Evolutionary conservation across 2,797 vertebrate species (phyloP).

Genomic region (Borostomias antarcticus): DNA sequence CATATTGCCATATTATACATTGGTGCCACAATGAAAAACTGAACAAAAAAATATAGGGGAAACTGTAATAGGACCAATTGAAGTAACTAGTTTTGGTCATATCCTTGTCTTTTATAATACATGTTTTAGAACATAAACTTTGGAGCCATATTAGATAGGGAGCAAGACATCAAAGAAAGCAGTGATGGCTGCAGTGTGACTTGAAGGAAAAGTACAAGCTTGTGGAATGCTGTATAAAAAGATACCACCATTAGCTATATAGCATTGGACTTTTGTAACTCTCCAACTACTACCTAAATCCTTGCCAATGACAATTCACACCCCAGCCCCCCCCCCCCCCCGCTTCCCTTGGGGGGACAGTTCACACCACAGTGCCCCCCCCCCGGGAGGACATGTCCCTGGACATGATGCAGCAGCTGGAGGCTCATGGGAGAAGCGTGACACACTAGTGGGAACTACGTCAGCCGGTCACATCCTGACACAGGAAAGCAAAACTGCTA

Average conservation of each 20-base stretch:
- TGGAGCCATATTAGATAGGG: constrained; percentile 79
- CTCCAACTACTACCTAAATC: constrained; percentile 25
- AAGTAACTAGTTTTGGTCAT: constrained; percentile 59
- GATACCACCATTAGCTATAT: constrained; percentile 36
- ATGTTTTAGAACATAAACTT: constrained; percentile 71
- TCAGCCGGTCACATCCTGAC: constrained; percentile 49
- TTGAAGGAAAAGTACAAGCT: constrained; percentile 31
- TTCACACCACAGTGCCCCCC: too few species aligned
- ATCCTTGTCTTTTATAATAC: constrained; percentile 61
- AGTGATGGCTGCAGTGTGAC: neutral
- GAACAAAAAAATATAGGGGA: constrained; percentile 55
- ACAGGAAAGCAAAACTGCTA: constrained; percentile 47
- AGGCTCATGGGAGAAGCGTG: constrained; percentile 13
- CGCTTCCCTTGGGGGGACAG: too few species aligned
- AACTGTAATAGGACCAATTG: constrained; percentile 48
- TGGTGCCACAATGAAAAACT: constrained; percentile 69
- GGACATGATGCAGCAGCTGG: constrained; percentile 17
- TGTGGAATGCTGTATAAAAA: constrained; percentile 55
- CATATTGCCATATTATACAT: constrained; percentile 77
- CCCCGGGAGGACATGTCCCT: neutral
- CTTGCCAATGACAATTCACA: constrained; percentile 38
- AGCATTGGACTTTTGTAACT: constrained; percentile 53
- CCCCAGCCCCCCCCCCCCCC: neutral
- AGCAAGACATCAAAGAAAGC: constrained; percentile 40
- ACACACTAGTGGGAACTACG: constrained; percentile 13